Evolutionary conservation across 2,113 vertebrate species (phyloP), one percentile per base, ranked within the genome.

Genomic region (Ursus arctos): DNA sequence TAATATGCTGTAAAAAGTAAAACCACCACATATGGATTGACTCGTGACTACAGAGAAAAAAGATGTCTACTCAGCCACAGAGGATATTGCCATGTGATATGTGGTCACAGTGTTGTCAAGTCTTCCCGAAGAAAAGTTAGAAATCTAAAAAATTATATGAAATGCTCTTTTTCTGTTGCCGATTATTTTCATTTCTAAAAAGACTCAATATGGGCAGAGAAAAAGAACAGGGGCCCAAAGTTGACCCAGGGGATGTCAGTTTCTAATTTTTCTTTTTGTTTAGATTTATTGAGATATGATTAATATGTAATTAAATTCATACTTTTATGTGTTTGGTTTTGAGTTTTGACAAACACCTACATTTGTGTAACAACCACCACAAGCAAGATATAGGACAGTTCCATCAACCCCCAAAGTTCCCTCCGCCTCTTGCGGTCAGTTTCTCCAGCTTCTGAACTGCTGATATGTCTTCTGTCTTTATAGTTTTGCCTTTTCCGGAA

Each of bases 231-330:
- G 22, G 83, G 43, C 33, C 11, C 43, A 51, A 88, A 51, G 43
- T 63, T 79, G 40, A 67, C 10, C 14, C 18, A 72, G 51, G 43
- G 85, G 84, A 4, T 26, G 2, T 96, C 15, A 9, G 15, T 57
- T 71, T 77, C 59, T 22, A 93, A 36, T 84, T 79, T 92, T 85
- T 90, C 19, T 85, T 93, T 77, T 43, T 51, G 22, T 22, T 93
- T 53, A 85, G 47, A 80, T 94, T 85, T 90, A 59, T 53, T 47
- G 6, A 69, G 33, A 47, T 69, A 51, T 59, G 69, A 77, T 61
- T 69, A 19, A 28, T 24, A 71, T 53, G 7, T 2, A 79, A 55
- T 77, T 43, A 28, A 61, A 79, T 63, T 72, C 26, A 80, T 26
- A 40, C 19, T 88, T 88, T 55, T 76, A 74, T 82, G 57, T 47